A percentile compares a stretch with the other conserved stretches of the same genome.
phyloP scores from a whole-genome alignment of 2,113 vertebrate species.

The Myrmecophaga tridactyla region DNA sequence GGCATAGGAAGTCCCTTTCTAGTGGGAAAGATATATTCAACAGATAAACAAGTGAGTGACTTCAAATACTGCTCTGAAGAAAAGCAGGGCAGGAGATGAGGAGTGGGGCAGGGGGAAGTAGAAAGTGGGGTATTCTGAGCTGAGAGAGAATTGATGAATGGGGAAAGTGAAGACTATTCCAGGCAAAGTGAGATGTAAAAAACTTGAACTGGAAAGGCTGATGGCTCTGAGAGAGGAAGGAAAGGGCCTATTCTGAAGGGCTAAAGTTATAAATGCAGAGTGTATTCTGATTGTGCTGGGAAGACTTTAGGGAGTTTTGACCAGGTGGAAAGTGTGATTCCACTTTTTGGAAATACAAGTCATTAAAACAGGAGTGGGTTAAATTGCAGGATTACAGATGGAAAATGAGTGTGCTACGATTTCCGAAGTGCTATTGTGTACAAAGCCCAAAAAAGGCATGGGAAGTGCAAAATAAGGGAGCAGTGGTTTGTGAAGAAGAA shows the following conservation, averaged over 20 bases:
- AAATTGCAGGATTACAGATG: not conserved
- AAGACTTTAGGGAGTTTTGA: not conserved
- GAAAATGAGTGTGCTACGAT: slow-evolving; percentile 9
- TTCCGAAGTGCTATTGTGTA: not conserved
- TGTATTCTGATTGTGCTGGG: not conserved
- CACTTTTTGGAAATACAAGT: not conserved
- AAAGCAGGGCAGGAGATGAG: not conserved
- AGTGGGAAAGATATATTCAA: not conserved
- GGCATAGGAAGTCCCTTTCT: not conserved
- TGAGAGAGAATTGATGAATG: not conserved
- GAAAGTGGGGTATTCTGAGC: not conserved
- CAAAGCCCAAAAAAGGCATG: not conserved
- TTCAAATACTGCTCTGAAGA: not conserved
- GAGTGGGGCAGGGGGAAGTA: not conserved
- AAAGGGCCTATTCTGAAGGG: not conserved
- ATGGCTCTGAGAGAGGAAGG: not conserved
- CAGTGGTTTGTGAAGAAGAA: not conserved
- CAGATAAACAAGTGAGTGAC: not conserved
- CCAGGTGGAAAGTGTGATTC: not conserved
- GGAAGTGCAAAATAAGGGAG: not conserved
- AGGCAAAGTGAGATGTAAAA: not conserved
- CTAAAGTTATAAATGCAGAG: not conserved
- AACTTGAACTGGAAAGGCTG: not conserved
- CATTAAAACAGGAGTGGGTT: not conserved
- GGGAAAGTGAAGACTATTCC: not conserved